A percentile compares a stretch with the other conserved stretches of the same genome.
These are phyloP conservation scores for Cryptotis parvus DNA, from an alignment of 2,113 vertebrate species.

Conservation along the genomic window DNA sequence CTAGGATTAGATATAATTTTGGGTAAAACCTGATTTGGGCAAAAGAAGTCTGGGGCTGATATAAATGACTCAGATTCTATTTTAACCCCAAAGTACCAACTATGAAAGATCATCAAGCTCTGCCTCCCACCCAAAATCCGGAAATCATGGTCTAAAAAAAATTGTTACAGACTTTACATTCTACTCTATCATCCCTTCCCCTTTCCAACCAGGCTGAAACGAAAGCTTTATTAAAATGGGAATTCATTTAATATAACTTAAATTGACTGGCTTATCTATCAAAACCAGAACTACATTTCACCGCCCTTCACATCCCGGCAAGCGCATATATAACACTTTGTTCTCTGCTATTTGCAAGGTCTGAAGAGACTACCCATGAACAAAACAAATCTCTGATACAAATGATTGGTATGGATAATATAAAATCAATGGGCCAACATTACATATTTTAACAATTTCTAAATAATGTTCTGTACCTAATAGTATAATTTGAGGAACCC, in stretches of 20 bases:
- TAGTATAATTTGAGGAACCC: conserved; percentile 65
- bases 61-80: conserved; percentile 54
- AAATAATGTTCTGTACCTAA: conserved; percentile 66
- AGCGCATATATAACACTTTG: conserved; percentile 67
- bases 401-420: conserved; percentile 51
- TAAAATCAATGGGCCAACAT: conserved; percentile 66
- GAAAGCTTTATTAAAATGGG: conserved; percentile 84
- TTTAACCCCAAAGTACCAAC: conserved; percentile 49
- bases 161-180: conserved; percentile 78
- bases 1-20: conserved; percentile 11
- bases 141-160: conserved; percentile 79
- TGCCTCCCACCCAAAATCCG: conserved; percentile 69
- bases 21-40: conserved; percentile 17
- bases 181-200: conserved; percentile 68
- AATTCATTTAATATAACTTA: conserved; percentile 83
- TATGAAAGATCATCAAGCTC: conserved; percentile 52
- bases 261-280: conserved; percentile 87
- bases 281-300: conserved; percentile 83
- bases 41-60: conserved; percentile 10
- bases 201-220: conserved; percentile 78
- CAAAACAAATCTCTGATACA: conserved; percentile 65
- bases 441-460: conserved; percentile 63
- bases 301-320: conserved; percentile 68
- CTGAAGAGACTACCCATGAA: conserved; percentile 51
- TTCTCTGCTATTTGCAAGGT: conserved; percentile 61